Conservation (phyloP, 2,113 vertebrate genomes). For the Rattus norvegicus region DNA sequence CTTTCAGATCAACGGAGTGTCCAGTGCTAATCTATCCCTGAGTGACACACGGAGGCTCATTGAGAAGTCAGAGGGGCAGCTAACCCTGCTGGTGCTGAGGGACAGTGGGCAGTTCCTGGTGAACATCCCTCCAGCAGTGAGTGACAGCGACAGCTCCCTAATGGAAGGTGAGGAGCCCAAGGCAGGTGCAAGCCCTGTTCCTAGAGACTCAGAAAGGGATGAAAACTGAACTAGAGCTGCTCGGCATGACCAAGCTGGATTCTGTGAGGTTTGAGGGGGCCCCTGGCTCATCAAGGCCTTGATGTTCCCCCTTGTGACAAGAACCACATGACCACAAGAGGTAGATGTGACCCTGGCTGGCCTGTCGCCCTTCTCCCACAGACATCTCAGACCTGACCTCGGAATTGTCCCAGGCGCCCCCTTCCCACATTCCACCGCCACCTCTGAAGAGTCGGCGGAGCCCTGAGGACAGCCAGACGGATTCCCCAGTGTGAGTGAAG, state of each 20-base stretch:
- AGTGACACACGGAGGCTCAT: slow-evolving; percentile 95
- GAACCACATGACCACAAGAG: neutral
- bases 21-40: slow-evolving; percentile 95
- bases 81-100: slow-evolving; percentile 93
- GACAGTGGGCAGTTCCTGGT: slow-evolving; percentile 94
- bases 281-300: neutral
- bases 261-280: neutral
- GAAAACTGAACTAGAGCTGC: neutral
- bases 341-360: neutral
- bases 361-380: slow-evolving; percentile 66
- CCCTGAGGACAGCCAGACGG: slow-evolving; percentile 72
- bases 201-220: neutral
- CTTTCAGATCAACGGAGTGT: slow-evolving; percentile 95
- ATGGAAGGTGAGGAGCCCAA: slow-evolving; percentile 89
- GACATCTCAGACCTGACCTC: slow-evolving; percentile 94
- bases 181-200: neutral
- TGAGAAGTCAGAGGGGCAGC: slow-evolving; percentile 91
- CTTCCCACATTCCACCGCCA: slow-evolving; percentile 70
- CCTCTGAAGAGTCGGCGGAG: slow-evolving; percentile 67
- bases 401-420: slow-evolving; percentile 78
- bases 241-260: neutral
- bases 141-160: slow-evolving; percentile 91
- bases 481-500: slow-evolving; percentile 69
- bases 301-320: neutral
- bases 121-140: slow-evolving; percentile 91